phyloP scores from a whole-genome alignment of 2,888 invertebrate species.

The Stenodera caucasica region DNA sequence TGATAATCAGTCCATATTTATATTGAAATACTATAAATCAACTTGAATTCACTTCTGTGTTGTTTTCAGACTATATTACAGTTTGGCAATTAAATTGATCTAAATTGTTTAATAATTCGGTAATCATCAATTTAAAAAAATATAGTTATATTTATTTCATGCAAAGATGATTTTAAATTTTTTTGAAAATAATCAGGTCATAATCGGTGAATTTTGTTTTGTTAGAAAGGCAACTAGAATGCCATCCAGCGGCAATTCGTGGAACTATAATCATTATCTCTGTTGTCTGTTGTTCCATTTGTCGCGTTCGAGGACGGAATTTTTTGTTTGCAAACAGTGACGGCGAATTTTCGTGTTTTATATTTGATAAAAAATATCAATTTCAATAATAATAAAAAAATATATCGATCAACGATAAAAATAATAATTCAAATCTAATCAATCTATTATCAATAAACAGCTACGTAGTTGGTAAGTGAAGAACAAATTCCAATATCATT shows the following conservation, averaged over 20 bases:
- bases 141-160: too few species aligned
- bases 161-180: too few species aligned
- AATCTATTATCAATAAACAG: slow-evolving; percentile 2
- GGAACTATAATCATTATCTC: background rate
- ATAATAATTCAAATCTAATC: background rate
- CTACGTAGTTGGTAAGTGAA: slow-evolving; percentile 21
- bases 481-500: background rate
- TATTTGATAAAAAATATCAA: background rate
- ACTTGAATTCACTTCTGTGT: too few species aligned
- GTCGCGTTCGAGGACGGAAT: background rate
- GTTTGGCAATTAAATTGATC: too few species aligned
- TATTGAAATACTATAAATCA: too few species aligned
- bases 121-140: too few species aligned
- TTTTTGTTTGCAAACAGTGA: slow-evolving; percentile 16
- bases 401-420: background rate
- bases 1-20: too few species aligned
- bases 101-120: too few species aligned
- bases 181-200: too few species aligned
- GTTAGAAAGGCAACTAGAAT: background rate
- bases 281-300: background rate
- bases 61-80: too few species aligned
- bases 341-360: background rate
- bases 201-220: too few species aligned
- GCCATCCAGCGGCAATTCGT: background rate
- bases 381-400: background rate